Conservation (phyloP, 2,888 invertebrate species). For the Thymelicus lineola region DNA sequence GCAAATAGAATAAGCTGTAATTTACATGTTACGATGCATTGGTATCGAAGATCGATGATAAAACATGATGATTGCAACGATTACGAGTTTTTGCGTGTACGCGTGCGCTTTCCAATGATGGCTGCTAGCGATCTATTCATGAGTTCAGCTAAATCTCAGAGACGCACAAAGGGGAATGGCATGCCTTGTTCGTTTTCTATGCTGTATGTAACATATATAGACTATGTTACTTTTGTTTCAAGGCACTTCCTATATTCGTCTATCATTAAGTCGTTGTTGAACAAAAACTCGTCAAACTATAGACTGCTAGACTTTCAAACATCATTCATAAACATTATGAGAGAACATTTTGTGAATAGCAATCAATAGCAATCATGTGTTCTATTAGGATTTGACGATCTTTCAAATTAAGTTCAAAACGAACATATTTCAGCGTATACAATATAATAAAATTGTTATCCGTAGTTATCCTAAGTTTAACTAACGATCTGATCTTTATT, state of each 20-base stretch:
- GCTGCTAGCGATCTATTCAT: slow-evolving; percentile 58
- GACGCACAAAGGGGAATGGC: slow-evolving; percentile 27
- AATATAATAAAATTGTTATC: no score
- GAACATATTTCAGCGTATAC: no score
- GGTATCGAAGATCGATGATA: slow-evolving; percentile 24
- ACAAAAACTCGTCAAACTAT: not conserved
- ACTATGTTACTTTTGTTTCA: slow-evolving; percentile 25
- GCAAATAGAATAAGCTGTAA: slow-evolving; percentile 26
- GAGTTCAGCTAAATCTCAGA: slow-evolving; percentile 39
- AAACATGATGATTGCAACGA: slow-evolving; percentile 34
- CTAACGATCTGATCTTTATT: no score
- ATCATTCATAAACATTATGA: not conserved
- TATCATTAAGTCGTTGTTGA: not conserved
- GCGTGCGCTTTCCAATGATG: slow-evolving; percentile 52
- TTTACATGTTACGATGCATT: slow-evolving; percentile 27
- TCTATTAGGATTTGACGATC: no score
- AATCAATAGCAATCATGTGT: no score
- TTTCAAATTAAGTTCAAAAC: no score
- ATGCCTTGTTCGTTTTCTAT: slow-evolving; percentile 22
- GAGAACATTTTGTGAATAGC: no score
- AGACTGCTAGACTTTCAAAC: not conserved
- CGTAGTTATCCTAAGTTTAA: no score
- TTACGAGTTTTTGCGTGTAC: slow-evolving; percentile 34
- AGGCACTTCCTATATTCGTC: slow-evolving; percentile 21
- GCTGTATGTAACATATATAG: no score